Percentiles rank a stretch among this genome's conserved stretches.
Conservation (phyloP, 2,888 invertebrate genomes). For the Xylota segnis region DNA sequence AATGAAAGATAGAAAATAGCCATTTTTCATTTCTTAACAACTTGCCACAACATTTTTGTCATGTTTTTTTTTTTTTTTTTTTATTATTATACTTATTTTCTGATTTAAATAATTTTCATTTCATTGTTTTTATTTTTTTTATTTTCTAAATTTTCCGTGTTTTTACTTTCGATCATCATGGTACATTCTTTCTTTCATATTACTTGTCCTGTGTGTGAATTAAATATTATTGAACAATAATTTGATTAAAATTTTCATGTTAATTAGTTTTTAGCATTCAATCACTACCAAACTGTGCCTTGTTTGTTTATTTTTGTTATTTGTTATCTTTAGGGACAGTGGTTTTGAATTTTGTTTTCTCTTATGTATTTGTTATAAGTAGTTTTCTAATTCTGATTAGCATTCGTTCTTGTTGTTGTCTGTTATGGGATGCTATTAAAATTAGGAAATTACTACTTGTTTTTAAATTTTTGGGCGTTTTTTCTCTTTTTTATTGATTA, state of each 20-base stretch:
- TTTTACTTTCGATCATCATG: constrained; percentile 17
- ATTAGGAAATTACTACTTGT: constrained; percentile 6
- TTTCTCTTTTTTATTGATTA: no score
- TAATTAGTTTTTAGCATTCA: constrained; percentile 32
- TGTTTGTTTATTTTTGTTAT: constrained; percentile 55
- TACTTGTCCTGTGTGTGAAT: background rate
- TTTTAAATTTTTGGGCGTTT: background rate
- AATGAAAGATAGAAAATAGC: constrained; percentile 44
- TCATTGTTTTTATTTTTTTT: constrained; percentile 10
- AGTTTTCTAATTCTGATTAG: constrained; percentile 33
- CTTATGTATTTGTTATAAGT: background rate
- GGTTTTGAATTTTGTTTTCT: constrained; percentile 62
- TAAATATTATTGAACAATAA: constrained; percentile 50
- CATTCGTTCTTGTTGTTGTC: constrained; percentile 18
- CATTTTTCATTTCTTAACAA: background rate
- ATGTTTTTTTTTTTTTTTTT: background rate
- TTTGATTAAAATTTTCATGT: constrained; percentile 59
- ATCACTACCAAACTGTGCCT: constrained; percentile 75
- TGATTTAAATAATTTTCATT: constrained; percentile 29
- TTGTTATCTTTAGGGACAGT: constrained; percentile 61
- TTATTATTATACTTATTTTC: background rate
- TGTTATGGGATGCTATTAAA: constrained; percentile 9
- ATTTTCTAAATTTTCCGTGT: constrained; percentile 38
- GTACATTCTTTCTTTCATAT: constrained; percentile 37
- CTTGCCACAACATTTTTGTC: constrained; percentile 25